These are phyloP conservation scores for Taenaris catops DNA, from an alignment of 2,888 invertebrate species.

Conservation along the genomic window DNA sequence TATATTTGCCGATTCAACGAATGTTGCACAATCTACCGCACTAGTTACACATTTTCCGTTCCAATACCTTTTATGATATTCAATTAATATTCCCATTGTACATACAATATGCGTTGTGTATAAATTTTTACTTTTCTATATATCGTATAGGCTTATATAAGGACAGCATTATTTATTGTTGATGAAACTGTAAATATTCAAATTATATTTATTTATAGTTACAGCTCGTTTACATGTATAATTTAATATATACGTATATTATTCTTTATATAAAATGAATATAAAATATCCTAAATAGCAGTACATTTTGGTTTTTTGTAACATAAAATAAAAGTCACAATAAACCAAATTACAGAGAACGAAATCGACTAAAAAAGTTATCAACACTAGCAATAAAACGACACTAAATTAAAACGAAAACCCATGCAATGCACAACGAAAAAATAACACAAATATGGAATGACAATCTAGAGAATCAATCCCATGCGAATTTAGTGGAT, in stretches of 20 bases:
- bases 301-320: too few relatives aligned
- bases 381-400: constrained; percentile 50
- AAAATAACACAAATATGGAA: constrained; percentile 27
- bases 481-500: constrained; percentile 45
- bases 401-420: constrained; percentile 48
- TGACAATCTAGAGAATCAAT: constrained; percentile 35
- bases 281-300: too few relatives aligned
- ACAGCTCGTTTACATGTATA: too few relatives aligned
- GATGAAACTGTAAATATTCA: too few relatives aligned
- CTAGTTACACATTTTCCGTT: constrained; percentile 5
- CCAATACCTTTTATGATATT: constrained; percentile 4
- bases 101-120: too few relatives aligned
- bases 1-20: constrained; percentile 32
- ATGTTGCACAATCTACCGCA: constrained; percentile 27
- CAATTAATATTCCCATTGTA: constrained; percentile 8
- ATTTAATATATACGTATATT: too few relatives aligned
- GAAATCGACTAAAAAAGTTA: constrained; percentile 5
- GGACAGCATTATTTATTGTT: too few relatives aligned
- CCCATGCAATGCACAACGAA: constrained; percentile 68
- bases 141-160: too few relatives aligned
- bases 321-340: too few relatives aligned
- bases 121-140: too few relatives aligned
- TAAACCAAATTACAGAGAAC: constrained; percentile 23
- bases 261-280: too few relatives aligned
- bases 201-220: too few relatives aligned